A percentile compares a stretch with the other conserved stretches of the same genome.
Conservation (phyloP, 2,888 invertebrate species). For the Ferdinandea cuprea region DNA sequence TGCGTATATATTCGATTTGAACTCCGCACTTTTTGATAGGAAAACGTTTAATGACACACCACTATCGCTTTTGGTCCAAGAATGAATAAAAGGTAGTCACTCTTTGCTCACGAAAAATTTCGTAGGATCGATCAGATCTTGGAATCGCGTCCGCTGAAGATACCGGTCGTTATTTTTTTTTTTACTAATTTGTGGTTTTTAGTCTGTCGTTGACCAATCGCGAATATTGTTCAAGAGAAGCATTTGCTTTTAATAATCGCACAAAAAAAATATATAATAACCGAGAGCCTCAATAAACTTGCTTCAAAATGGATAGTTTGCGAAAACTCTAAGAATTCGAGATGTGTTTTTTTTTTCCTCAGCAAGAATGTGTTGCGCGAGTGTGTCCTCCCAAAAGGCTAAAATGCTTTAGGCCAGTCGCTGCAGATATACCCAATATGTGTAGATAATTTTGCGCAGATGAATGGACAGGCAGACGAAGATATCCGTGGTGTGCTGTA, state of each 20-base stretch:
- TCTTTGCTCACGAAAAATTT: constrained; percentile 44
- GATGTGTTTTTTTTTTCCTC: constrained; percentile 40
- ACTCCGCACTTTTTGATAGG: constrained; percentile 69
- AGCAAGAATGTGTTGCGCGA: constrained; percentile 46
- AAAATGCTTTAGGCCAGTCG: not conserved
- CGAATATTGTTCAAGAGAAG: constrained; percentile 46
- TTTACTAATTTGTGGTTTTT: not conserved
- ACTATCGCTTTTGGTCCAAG: constrained; percentile 62
- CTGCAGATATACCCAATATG: constrained; percentile 5
- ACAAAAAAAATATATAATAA: constrained; percentile 15
- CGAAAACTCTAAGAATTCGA: constrained; percentile 51
- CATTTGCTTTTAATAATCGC: constrained; percentile 53
- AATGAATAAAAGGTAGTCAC: constrained; percentile 55
- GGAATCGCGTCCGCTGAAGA: constrained; percentile 34
- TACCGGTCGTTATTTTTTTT: constrained; percentile 1
- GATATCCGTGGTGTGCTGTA: constrained; percentile 55
- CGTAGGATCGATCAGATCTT: constrained; percentile 57
- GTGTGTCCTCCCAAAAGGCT: constrained; percentile 38
- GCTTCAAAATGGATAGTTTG: constrained; percentile 55
- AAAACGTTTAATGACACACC: constrained; percentile 70
- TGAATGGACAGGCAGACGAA: constrained; percentile 50
- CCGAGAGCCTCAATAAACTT: constrained; percentile 42
- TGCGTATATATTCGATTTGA: constrained; percentile 56
- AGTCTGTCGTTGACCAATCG: constrained; percentile 40
- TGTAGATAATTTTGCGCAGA: constrained; percentile 31